Evolutionary conservation across 2,797 vertebrate genomes (phyloP).

Genomic region (Anableps anableps): DNA sequence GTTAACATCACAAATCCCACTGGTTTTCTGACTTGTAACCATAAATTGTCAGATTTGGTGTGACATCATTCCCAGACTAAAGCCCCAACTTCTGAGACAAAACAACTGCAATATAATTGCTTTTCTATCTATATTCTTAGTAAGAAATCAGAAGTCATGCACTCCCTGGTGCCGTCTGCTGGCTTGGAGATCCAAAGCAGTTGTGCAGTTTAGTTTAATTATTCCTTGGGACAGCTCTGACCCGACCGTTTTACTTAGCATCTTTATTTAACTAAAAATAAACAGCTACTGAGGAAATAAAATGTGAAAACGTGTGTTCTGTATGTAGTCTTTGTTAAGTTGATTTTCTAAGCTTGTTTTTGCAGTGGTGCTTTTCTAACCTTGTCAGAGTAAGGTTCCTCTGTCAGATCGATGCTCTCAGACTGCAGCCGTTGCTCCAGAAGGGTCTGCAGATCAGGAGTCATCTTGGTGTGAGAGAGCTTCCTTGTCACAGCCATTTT

Average conservation of each 20-base stretch:
- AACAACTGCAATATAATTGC: background rate
- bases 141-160: background rate
- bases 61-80: background rate
- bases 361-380: conserved; percentile 66
- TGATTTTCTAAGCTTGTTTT: background rate
- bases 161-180: background rate
- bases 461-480: conserved; percentile 86
- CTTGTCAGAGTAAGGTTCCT: conserved; percentile 98
- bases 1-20: background rate
- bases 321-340: background rate
- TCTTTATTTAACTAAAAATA: background rate
- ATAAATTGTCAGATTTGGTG: background rate
- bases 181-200: background rate
- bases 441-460: conserved; percentile 87
- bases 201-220: background rate
- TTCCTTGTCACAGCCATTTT: conserved; percentile 85
- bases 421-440: conserved; percentile 88
- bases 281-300: background rate
- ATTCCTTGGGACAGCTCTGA: background rate
- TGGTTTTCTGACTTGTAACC: background rate
- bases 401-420: conserved; percentile 95
- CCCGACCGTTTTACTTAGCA: background rate
- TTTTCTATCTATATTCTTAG: background rate
- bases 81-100: background rate
- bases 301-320: background rate